A percentile compares a stretch with the other conserved stretches of the same genome.
Evolutionary conservation across 2,113 vertebrate species (phyloP).

Genomic region (Aegithalos caudatus): DNA sequence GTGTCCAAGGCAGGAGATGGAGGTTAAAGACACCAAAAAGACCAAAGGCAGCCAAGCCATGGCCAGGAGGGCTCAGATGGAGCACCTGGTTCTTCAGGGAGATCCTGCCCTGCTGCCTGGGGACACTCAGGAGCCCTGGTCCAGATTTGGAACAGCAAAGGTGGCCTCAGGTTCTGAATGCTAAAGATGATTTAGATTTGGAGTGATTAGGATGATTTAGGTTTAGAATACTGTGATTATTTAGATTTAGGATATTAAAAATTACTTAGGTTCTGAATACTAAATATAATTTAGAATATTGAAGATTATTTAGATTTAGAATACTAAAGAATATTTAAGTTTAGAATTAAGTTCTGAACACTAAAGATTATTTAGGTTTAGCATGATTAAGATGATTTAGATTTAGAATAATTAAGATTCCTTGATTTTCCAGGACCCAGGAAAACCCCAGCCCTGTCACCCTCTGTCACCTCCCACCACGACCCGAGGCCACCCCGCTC

Average conservation of each 20-base stretch:
- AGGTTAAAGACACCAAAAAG: not conserved
- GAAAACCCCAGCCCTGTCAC: not conserved
- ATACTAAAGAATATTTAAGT: no score
- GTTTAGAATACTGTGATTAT: not conserved
- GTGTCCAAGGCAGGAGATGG: not conserved
- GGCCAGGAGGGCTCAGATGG: not conserved
- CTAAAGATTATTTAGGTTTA: no score
- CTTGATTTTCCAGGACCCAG: no score
- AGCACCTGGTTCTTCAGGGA: slow-evolving; percentile 20
- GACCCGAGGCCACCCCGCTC: no score
- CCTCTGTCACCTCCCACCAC: not conserved
- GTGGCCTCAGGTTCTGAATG: not conserved
- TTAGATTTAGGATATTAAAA: not conserved
- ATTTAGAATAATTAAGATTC: no score
- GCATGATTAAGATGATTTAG: no score
- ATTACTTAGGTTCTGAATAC: not conserved
- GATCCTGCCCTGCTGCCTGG: not conserved
- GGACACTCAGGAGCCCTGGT: not conserved
- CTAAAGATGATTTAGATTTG: not conserved
- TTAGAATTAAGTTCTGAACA: no score
- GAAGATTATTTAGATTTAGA: no score
- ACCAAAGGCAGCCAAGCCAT: not conserved
- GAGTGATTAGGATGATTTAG: not conserved
- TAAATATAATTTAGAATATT: no score
- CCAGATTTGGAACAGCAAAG: not conserved